These are phyloP conservation scores for Tetrapedia diversipes DNA, from an alignment of 2,888 invertebrate species.

Conservation along the genomic window DNA sequence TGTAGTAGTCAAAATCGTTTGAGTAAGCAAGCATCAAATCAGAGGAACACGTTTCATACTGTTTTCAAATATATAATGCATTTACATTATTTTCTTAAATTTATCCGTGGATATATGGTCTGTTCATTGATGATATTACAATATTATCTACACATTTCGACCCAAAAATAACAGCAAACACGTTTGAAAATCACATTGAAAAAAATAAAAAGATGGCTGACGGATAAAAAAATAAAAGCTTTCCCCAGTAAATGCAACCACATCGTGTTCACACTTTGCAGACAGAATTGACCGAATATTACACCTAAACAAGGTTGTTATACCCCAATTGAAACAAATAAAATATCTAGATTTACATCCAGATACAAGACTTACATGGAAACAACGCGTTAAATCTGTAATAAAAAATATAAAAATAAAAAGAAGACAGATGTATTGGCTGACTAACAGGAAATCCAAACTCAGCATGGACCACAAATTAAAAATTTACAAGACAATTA, in stretches of 20 bases:
- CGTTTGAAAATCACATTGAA: background rate
- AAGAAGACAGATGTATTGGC: slow-evolving; percentile 6
- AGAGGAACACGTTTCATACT: slow-evolving; percentile 5
- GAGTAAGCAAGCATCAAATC: background rate
- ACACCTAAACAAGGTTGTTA: background rate
- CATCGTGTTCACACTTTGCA: slow-evolving; percentile 7
- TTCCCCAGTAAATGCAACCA: slow-evolving; percentile 9
- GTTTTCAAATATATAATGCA: too few species aligned
- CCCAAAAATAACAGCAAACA: background rate
- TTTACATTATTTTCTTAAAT: too few species aligned
- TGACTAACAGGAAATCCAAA: background rate
- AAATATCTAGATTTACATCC: background rate
- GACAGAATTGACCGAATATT: background rate
- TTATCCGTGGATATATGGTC: too few species aligned
- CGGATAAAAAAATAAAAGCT: background rate
- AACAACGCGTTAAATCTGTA: background rate
- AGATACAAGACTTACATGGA: slow-evolving; percentile 1
- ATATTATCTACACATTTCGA: background rate
- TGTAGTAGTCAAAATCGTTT: background rate
- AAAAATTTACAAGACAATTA: too few species aligned
- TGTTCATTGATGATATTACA: slow-evolving; percentile 2
- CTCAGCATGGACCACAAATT: too few species aligned
- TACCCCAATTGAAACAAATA: slow-evolving; percentile 2
- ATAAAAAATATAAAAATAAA: background rate
- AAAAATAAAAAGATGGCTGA: slow-evolving; percentile 18